phyloP scores from a whole-genome alignment of 1,140 invertebrate genomes.

The Microplitis demolitor region DNA sequence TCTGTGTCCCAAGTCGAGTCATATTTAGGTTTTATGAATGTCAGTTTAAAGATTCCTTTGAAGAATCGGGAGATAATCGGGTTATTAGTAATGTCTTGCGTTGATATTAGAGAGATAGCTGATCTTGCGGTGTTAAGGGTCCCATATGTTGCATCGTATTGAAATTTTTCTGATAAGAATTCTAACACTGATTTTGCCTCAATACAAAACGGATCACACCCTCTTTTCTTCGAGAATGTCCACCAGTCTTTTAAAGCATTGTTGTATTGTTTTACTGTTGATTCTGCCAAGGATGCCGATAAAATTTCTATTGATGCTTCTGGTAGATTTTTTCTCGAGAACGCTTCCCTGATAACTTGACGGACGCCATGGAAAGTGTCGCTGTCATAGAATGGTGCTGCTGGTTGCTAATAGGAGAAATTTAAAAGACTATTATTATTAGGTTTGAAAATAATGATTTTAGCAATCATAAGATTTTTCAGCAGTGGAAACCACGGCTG shows the following conservation, averaged over 20 bases:
- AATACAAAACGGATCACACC: not conserved
- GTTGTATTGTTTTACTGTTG: slow-evolving; percentile 24
- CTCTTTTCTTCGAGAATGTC: not conserved
- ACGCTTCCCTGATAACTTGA: slow-evolving; percentile 26
- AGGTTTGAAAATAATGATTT: too few species aligned
- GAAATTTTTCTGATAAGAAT: not conserved
- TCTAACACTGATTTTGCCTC: not conserved
- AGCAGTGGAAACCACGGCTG: too few species aligned
- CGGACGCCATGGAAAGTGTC: slow-evolving; percentile 7
- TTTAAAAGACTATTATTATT: too few species aligned
- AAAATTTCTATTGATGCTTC: slow-evolving; percentile 31
- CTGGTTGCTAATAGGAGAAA: too few species aligned
- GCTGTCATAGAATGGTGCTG: slow-evolving; percentile 12
- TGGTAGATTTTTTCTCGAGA: slow-evolving; percentile 8
- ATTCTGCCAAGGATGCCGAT: slow-evolving; percentile 37
- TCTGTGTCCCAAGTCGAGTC: too few species aligned
- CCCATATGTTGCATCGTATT: not conserved
- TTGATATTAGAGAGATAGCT: too few species aligned
- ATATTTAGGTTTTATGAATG: too few species aligned
- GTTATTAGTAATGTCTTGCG: too few species aligned
- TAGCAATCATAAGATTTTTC: too few species aligned
- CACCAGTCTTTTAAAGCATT: not conserved
- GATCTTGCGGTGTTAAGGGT: too few species aligned
- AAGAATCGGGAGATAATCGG: too few species aligned
- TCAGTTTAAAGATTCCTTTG: too few species aligned